phyloP scores from a whole-genome alignment of 2,113 vertebrate genomes.

The Eulacestoma nigropectus region DNA sequence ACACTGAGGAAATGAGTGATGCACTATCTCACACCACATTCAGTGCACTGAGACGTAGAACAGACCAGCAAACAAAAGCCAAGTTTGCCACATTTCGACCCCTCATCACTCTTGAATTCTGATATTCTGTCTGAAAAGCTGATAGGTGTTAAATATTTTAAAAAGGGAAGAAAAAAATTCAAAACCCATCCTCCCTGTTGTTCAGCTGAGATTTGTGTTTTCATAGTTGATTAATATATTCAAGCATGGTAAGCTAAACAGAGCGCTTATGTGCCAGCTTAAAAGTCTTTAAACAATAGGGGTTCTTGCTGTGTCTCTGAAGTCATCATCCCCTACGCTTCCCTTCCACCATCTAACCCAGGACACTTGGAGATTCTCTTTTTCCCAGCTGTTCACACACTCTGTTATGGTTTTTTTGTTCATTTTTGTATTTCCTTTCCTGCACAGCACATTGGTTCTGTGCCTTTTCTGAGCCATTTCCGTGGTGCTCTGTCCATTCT shows the following conservation, averaged over 20 bases:
- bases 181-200: fast-evolving
- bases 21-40: not conserved
- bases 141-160: not conserved
- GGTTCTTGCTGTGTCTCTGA: not conserved
- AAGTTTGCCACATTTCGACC: not conserved
- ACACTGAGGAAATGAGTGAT: not conserved
- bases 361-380: not conserved
- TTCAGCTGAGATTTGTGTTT: not conserved
- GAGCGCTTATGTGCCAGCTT: not conserved
- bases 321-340: not conserved
- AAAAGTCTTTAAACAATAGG: fast-evolving
- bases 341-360: not conserved
- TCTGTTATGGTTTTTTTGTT: fast-evolving
- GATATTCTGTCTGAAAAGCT: not conserved
- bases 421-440: not conserved
- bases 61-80: not conserved
- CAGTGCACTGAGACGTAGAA: not conserved
- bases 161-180: not conserved
- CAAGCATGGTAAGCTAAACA: not conserved
- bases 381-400: not conserved
- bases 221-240: not conserved
- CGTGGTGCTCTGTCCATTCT: not conserved
- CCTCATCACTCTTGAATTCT: not conserved
- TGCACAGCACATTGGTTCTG: fast-evolving
- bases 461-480: not conserved